These are phyloP conservation scores for Chloroceryle amazona DNA, from an alignment of 2,797 vertebrate genomes.

Conservation along the genomic window DNA sequence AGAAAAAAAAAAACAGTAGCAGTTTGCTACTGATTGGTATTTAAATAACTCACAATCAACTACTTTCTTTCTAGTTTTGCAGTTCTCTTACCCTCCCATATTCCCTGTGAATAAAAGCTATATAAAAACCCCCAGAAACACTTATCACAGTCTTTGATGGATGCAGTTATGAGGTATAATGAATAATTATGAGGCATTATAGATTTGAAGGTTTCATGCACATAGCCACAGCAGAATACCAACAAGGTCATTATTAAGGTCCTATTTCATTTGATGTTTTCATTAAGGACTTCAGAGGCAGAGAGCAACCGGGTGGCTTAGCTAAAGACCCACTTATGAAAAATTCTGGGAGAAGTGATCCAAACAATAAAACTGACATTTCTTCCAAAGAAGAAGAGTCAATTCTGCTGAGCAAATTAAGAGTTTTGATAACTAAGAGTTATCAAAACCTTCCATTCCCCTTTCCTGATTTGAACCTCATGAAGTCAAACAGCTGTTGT, in stretches of 20 bases:
- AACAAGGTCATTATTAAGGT: neutral
- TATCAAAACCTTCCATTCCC: neutral
- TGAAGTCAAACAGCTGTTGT: neutral
- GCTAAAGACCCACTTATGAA: neutral
- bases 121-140: neutral
- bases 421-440: no score
- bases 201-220: neutral
- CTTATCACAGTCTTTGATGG: neutral
- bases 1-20: neutral
- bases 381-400: neutral
- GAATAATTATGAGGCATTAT: neutral
- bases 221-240: neutral
- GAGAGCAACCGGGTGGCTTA: neutral
- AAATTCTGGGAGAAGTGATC: neutral
- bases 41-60: neutral
- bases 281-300: neutral
- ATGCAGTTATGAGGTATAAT: neutral
- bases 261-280: neutral
- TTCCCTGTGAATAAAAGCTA: neutral
- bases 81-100: neutral
- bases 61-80: neutral
- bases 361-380: neutral
- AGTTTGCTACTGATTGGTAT: no score
- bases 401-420: neutral
- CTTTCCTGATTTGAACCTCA: neutral